Evolutionary conservation across 2,888 invertebrate genomes (phyloP), one percentile per base, ranked within the genome.

Genomic region (Stenotaenia linearis): DNA sequence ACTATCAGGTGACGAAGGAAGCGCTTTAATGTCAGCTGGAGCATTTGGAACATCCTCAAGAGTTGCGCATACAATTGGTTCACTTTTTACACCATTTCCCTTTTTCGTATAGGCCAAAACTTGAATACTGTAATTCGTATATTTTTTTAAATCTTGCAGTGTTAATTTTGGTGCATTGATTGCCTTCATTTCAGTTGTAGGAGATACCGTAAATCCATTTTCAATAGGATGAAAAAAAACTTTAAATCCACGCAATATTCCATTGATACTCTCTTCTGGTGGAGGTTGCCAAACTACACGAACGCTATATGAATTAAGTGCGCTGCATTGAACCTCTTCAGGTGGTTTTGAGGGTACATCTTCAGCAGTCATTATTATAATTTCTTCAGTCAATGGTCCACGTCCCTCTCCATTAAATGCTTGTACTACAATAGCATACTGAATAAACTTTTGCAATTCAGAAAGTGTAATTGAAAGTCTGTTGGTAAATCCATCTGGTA

Each of bases 211-310:
- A 7, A 74, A 74, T 6, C 32, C 28, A 25, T 32, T 74, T 74
- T 74, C 74, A 21, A 32, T 32, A 7, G 85, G 85, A 78, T 85
- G 84, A 86, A 93, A 93, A 50, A 92, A 88, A 78, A 94, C 88
- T 86, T 93, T 93, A 87, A 93, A 95, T 7, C 94, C 94, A 84
- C 87, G 86, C 35, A 89, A 85, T 40, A 88, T 85, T 1, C 89
- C 89, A 82, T 89, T 86, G 6, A 87, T 84, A 0, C 85, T 84
- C 78, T 84, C 84, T 23, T 85, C 82, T 0, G 87, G 86, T 7
- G 87, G 87, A 2, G 86, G 85, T 1, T 85, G 84, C 88, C 88
- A 88, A 21, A 84, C 83, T 12, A 88, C 84, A 80, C 85, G 84
- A 78, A 88, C 84, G 40, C 85, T 85, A 79, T 86, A 84, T 0